These are phyloP conservation scores for Cephalopterus ornatus DNA, from an alignment of 2,113 vertebrate genomes.

Conservation along the genomic window DNA sequence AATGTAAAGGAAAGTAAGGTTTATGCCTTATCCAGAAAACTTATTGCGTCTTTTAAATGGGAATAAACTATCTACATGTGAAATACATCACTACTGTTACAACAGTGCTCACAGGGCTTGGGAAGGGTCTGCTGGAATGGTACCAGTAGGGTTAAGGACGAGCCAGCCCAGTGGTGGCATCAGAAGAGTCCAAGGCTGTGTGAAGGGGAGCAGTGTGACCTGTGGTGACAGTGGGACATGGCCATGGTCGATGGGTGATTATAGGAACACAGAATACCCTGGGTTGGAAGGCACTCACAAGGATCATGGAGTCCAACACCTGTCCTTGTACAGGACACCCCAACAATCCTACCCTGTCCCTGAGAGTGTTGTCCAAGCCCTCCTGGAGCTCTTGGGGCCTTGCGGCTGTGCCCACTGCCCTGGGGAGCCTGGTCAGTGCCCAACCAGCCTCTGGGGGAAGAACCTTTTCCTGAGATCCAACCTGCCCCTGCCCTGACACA, in stretches of 20 bases:
- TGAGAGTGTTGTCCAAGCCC: background rate
- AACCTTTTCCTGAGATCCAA: background rate
- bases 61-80: background rate
- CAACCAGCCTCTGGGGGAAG: background rate
- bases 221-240: rapidly evolving
- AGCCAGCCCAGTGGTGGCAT: background rate
- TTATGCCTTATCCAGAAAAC: background rate
- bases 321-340: background rate
- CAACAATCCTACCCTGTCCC: background rate
- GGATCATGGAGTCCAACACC: background rate
- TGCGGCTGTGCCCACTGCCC: background rate
- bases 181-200: background rate
- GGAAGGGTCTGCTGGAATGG: background rate
- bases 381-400: background rate
- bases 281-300: background rate
- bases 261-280: background rate
- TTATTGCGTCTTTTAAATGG: background rate
- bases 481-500: background rate
- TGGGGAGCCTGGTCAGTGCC: background rate
- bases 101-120: background rate
- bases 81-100: rapidly evolving
- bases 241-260: background rate
- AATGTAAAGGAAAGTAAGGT: slow-evolving; percentile 19
- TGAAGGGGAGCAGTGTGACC: background rate
- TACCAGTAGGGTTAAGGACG: background rate